Evolutionary conservation across 2,113 vertebrate genomes (phyloP).

Genomic region (Dasyurus viverrinus): DNA sequence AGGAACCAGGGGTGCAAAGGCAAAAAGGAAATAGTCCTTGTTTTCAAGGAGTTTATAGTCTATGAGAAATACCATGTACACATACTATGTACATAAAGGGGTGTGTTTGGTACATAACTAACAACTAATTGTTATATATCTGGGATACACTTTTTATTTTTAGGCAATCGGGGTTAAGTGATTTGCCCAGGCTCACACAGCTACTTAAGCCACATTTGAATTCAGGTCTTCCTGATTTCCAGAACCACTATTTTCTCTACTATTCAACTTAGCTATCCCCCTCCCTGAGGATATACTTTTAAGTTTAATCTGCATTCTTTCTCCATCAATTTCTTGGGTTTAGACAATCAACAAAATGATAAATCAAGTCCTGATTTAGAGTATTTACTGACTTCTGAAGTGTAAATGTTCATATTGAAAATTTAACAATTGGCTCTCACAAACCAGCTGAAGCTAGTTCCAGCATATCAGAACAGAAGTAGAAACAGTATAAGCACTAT

Average conservation of each 20-base stretch:
- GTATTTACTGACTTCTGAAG: not conserved
- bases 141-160: not conserved
- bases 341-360: not conserved
- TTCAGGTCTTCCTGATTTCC: too few species aligned
- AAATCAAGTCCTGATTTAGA: not conserved
- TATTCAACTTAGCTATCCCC: too few species aligned
- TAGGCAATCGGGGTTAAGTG: too few species aligned
- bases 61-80: not conserved
- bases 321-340: not conserved
- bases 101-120: not conserved
- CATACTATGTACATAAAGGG: not conserved
- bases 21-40: not conserved
- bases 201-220: too few species aligned
- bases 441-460: not conserved
- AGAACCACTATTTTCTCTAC: too few species aligned
- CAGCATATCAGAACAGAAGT: not conserved
- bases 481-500: not conserved
- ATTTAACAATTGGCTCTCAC: not conserved
- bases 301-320: not conserved
- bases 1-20: not conserved
- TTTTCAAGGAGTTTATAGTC: not conserved
- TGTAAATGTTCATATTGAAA: not conserved
- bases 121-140: not conserved
- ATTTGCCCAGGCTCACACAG: too few species aligned
- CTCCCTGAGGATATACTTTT: not conserved